Conservation (phyloP, 2,888 invertebrate species). For the Polietes domitor region DNA sequence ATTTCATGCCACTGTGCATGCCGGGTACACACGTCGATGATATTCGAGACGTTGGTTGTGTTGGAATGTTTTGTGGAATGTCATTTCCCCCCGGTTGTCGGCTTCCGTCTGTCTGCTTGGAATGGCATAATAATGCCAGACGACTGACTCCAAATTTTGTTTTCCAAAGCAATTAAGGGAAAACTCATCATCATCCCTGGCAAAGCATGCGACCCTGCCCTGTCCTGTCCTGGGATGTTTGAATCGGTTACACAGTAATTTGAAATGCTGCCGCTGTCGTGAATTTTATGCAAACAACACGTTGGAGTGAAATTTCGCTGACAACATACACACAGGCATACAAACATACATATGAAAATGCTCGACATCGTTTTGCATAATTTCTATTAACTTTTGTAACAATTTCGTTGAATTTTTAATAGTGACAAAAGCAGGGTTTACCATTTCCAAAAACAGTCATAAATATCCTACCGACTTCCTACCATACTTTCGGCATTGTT, state of each 20-base stretch:
- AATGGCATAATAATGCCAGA: not conserved
- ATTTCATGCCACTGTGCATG: not conserved
- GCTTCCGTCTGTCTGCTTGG: not conserved
- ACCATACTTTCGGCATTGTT: not conserved
- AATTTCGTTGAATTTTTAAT: conserved; percentile 33
- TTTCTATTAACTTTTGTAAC: conserved; percentile 28
- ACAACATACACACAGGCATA: too few species aligned
- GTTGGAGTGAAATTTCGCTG: conserved; percentile 1
- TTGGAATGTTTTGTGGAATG: not conserved
- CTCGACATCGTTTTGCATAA: conserved; percentile 20
- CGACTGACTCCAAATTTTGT: not conserved
- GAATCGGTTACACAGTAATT: not conserved
- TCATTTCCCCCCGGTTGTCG: not conserved
- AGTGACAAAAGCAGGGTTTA: conserved; percentile 12
- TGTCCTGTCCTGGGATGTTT: not conserved
- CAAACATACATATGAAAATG: not conserved
- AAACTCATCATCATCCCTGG: not conserved
- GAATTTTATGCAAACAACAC: not conserved
- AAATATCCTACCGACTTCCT: too few species aligned
- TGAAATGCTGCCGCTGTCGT: not conserved
- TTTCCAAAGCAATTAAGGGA: conserved; percentile 26
- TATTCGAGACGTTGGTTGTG: not conserved
- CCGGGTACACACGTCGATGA: not conserved
- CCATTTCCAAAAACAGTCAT: conserved; percentile 8
- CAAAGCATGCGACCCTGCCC: not conserved